A percentile compares a stretch with the other conserved stretches of the same genome.
These are phyloP conservation scores for Diabrotica virgifera DNA, from an alignment of 1,140 invertebrate species.

Conservation along the genomic window DNA sequence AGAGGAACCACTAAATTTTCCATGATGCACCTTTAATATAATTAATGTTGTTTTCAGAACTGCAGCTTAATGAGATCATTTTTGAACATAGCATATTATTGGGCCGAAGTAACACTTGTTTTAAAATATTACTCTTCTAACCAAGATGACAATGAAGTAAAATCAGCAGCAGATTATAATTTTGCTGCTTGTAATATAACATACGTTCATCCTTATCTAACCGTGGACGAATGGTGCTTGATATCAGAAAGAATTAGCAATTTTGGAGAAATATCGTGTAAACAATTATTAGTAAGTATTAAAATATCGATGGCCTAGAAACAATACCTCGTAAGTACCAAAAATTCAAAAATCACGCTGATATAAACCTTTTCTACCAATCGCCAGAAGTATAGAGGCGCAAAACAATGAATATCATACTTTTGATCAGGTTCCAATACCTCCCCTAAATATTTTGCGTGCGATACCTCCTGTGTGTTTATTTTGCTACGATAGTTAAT, in stretches of 20 bases:
- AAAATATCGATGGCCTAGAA: no score
- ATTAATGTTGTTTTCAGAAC: slow-evolving; percentile 36
- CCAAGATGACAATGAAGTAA: slow-evolving; percentile 28
- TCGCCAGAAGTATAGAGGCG: no score
- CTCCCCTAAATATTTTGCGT: no score
- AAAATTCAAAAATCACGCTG: no score
- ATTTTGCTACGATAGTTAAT: no score
- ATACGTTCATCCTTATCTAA: slow-evolving; percentile 42
- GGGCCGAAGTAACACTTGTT: slow-evolving; percentile 41
- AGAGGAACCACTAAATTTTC: no score
- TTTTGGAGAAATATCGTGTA: slow-evolving; percentile 44
- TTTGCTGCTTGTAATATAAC: slow-evolving; percentile 36
- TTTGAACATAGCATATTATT: slow-evolving; percentile 40
- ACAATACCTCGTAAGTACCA: no score
- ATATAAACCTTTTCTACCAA: no score
- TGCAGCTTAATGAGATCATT: slow-evolving; percentile 40
- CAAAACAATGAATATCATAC: no score
- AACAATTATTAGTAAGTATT: slow-evolving; percentile 40
- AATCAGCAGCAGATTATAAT: slow-evolving; percentile 25
- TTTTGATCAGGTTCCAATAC: no score
- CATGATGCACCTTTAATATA: no score
- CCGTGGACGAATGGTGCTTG: slow-evolving; percentile 40
- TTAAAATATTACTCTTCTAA: slow-evolving; percentile 37
- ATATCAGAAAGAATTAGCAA: slow-evolving; percentile 45
- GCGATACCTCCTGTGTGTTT: no score